Conservation (phyloP, 2,888 invertebrate species). For the Meiosimyza decipiens region DNA sequence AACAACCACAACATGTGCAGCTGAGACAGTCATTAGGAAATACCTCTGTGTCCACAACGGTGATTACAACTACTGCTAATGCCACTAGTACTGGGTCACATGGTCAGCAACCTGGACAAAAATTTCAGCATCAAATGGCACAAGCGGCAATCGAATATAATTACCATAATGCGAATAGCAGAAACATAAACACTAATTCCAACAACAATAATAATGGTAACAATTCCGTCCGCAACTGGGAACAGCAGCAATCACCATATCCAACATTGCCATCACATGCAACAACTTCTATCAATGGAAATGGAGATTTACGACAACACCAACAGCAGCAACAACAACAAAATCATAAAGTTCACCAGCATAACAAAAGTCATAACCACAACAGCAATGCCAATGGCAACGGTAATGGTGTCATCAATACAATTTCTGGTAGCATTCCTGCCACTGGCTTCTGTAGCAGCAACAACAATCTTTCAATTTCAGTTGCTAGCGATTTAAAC, state of each 20-base stretch:
- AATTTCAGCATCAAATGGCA: background rate
- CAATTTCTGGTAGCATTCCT: constrained; percentile 63
- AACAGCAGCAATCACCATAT: constrained; percentile 7
- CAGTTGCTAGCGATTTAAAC: constrained; percentile 56
- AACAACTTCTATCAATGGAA: background rate
- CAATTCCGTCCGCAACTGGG: constrained; percentile 38
- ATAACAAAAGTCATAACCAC: constrained; percentile 12
- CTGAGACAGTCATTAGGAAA: constrained; percentile 17
- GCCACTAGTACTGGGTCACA: constrained; percentile 11
- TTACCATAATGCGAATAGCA: constrained; percentile 27
- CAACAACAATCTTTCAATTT: constrained; percentile 38
- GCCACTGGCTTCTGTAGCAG: constrained; percentile 47
- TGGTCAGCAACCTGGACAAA: background rate
- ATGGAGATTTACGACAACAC: background rate
- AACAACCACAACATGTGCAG: constrained; percentile 34
- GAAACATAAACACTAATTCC: constrained; percentile 29
- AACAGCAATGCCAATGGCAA: background rate
- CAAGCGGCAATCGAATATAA: constrained; percentile 18
- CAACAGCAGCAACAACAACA: constrained; percentile 23
- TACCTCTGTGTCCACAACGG: constrained; percentile 14
- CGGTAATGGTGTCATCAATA: constrained; percentile 54
- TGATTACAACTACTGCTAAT: constrained; percentile 6
- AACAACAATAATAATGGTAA: constrained; percentile 41
- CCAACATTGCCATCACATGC: background rate
- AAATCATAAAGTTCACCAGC: constrained; percentile 18